phyloP scores from a whole-genome alignment of 2,113 vertebrate genomes.

The Synchiropus splendidus region DNA sequence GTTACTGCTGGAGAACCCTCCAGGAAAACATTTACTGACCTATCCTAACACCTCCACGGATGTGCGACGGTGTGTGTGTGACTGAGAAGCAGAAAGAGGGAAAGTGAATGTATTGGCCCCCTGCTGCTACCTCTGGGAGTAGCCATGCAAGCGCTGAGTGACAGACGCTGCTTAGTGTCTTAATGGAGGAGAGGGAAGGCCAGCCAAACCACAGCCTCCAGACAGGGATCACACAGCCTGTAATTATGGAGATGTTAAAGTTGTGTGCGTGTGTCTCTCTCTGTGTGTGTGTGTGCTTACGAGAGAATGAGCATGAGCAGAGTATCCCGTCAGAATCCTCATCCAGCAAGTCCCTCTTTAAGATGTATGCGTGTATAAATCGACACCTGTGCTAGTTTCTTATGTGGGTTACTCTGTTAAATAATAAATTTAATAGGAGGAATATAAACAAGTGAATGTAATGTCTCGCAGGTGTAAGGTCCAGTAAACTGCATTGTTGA shows the following conservation, averaged over 20 bases:
- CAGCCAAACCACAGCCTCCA: constrained; percentile 62
- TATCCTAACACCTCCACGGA: constrained; percentile 30
- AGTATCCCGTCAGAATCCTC: too few relatives aligned
- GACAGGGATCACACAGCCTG: constrained; percentile 51
- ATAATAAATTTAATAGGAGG: too few relatives aligned
- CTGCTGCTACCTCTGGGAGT: constrained; percentile 49
- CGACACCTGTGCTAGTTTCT: too few relatives aligned
- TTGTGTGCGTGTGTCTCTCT: constrained; percentile 19
- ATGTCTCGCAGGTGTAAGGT: too few relatives aligned
- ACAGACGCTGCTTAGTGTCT: constrained; percentile 59
- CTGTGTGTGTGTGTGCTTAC: constrained; percentile 5
- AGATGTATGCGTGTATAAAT: too few relatives aligned
- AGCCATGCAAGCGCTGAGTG: constrained; percentile 49
- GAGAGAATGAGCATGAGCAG: too few relatives aligned
- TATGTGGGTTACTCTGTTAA: too few relatives aligned
- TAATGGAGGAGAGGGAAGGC: constrained; percentile 53
- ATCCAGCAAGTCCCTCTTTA: too few relatives aligned
- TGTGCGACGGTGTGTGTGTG: constrained; percentile 14
- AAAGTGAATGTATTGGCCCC: constrained; percentile 41
- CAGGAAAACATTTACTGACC: constrained; percentile 38
- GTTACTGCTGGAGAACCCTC: constrained; percentile 27
- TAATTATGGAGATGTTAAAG: constrained; percentile 57
- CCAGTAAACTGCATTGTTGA: too few relatives aligned
- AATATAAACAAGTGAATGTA: too few relatives aligned
- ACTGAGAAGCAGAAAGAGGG: background rate